Base-by-base conservation (phyloP, 2,113 vertebrate genomes). In the Nothocercus julius region DNA sequence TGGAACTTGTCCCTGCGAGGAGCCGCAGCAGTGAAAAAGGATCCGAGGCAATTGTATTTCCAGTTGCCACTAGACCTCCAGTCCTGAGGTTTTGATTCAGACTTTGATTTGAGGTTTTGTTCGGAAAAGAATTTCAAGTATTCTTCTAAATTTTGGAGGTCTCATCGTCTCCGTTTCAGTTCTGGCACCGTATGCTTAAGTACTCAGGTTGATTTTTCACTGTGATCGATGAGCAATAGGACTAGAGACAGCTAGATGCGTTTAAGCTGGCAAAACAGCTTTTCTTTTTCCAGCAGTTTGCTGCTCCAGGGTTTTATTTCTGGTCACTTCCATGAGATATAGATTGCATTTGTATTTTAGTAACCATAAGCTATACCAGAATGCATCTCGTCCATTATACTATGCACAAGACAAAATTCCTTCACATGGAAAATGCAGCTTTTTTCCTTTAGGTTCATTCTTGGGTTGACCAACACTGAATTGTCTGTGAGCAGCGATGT, bases 331-430 rank as follows among this genome's bases (percentile, higher is more conserved):
- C 62, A 69, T 68, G 80, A 85, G 58, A 68, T 93, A 58, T 82
- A 53, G 58, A 13, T 94, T 53, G 34, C 75, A 58, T 92, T 89
- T 84, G 80, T 82, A 82, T 96, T 96, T 92, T 83, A 76, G 77
- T 93, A 96, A 79, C 73, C 47, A 28, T 90, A 78, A 88, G 68
- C 87, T 90, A 16, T 68, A 88, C 13, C 62, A 66, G 81, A 96
- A 89, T 15, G 58, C 6, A 1, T 83, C 58, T 72, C 85, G 90
- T 72, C 88, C 88, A 45, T 90, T 68, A 68, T 9, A 20, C 56
- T 24, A 19, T 59, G 32, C 51, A 61, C 82, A 66, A 92, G 70
- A 24, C 34, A 72, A 7, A 88, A 73, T 83, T 85, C 56, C 62
- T 44, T 34, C 12, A 56, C 28, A 82, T 90, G 87, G 93, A 91